Conservation (phyloP, 2,113 vertebrate genomes). For the Mesembrinibis cayennensis region DNA sequence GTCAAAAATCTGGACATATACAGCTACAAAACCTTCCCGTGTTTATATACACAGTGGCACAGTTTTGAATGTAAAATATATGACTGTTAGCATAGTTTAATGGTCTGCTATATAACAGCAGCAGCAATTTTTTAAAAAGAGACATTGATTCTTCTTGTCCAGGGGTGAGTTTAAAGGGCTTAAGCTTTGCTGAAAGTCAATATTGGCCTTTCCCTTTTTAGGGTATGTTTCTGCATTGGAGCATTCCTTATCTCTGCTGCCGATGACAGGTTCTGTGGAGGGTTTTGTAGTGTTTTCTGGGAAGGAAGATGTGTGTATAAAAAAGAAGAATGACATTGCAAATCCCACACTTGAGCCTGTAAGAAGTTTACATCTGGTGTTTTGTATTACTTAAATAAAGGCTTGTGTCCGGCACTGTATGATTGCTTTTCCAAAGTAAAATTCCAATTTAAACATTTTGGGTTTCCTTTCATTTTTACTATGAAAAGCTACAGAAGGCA, state of each 20-base stretch:
- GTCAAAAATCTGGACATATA: constrained; percentile 47
- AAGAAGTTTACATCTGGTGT: background rate
- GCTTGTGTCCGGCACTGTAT: rapidly evolving
- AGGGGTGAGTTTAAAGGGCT: constrained; percentile 20
- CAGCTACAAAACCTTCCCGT: constrained; percentile 17
- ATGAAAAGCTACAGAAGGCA: background rate
- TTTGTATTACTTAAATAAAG: background rate
- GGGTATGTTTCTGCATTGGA: constrained; percentile 51
- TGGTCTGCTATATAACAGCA: constrained; percentile 13
- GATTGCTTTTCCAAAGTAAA: background rate
- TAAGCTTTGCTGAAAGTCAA: constrained; percentile 6
- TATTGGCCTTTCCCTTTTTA: constrained; percentile 69
- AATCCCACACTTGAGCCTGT: background rate
- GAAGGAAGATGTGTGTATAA: background rate
- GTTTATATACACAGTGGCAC: constrained; percentile 34
- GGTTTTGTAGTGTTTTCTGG: background rate
- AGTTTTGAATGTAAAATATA: constrained; percentile 56
- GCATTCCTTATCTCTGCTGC: constrained; percentile 31
- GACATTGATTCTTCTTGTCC: constrained; percentile 38
- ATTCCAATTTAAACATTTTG: background rate
- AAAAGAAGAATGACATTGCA: background rate
- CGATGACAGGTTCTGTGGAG: background rate
- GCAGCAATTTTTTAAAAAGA: background rate
- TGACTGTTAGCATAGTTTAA: constrained; percentile 17
- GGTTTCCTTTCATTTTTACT: background rate